Base-by-base conservation (phyloP, 2,113 vertebrate species). In the Gadus macrocephalus region DNA sequence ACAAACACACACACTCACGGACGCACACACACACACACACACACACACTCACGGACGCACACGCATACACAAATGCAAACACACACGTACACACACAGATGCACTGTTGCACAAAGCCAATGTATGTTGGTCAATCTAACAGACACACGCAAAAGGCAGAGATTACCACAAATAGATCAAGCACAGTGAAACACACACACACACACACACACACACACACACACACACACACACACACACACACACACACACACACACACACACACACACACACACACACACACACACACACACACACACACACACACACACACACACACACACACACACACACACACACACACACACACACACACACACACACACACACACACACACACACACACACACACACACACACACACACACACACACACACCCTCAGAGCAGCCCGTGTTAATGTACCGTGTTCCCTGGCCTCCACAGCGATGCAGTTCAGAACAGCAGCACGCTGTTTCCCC, bases 41-140 rank as follows among this genome's bases (percentile, higher is more conserved):
- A n/a, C 14, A 28, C 62, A 16, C 14, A 7, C 27, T 17, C 27
- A 1, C 62, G 15, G 62, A 38, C 71, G 78, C 63, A 55, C 77
- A 73, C 58, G 16, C 79, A 72, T 42, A 66, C 53, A 70, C 70
- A 76, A 64, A 81, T 67, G 70, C 68, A 67, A 69, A 28, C 69
- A 53, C 42, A 66, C 60, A n/a, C 70, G 53, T 20, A 27, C 60
- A 31, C 60, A 63, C 58, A 27, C 58, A 61, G 1, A 22, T 15
- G 35, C 31, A 42, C 17, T 61, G 17, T 12, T 49, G 42, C 42
- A 49, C 42, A 12, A 49, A 49, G 8, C 11, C 2, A 49, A 8
- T 12, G 42, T 12, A 2, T 49, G 6, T 49, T 49, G 42, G 6
- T 49, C 42, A 49, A 5, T 49, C 42, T 49, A 49, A 49, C 42